A percentile compares a stretch with the other conserved stretches of the same genome.
phyloP scores from a whole-genome alignment of 2,888 invertebrate genomes.

The Pseudoips prasinana region DNA sequence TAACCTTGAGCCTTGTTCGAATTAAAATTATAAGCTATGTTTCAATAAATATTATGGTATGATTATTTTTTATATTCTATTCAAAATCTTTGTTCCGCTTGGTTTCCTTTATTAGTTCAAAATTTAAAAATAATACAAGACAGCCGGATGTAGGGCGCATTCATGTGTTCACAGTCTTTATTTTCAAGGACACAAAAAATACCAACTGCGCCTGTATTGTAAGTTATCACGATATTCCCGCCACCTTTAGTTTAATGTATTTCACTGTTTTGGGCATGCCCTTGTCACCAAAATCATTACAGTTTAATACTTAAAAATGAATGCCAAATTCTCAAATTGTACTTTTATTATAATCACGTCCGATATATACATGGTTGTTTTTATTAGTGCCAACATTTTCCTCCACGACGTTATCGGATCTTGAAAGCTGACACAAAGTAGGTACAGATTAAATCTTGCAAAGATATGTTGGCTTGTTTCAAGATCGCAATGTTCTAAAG shows the following conservation, averaged over 20 bases:
- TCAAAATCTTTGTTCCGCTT: no score
- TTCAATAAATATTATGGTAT: no score
- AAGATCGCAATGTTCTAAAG: slow-evolving; percentile 6
- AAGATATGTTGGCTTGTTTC: slow-evolving; percentile 7
- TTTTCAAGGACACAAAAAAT: slow-evolving; percentile 55
- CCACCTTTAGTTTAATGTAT: no score
- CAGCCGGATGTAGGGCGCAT: slow-evolving; percentile 57
- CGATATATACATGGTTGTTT: background rate
- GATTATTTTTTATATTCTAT: no score
- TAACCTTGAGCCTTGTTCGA: no score
- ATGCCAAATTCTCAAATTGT: background rate
- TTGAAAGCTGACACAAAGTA: slow-evolving; percentile 1
- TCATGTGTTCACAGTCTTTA: slow-evolving; percentile 41
- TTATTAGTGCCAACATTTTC: slow-evolving; percentile 5
- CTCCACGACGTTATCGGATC: slow-evolving; percentile 4
- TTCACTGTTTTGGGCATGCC: no score
- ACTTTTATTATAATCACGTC: background rate
- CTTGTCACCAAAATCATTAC: background rate
- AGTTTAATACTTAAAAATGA: background rate
- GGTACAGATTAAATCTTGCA: slow-evolving; percentile 1
- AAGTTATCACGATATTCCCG: slow-evolving; percentile 17
- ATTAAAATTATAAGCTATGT: no score
- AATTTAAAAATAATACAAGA: slow-evolving; percentile 34
- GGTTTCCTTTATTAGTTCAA: background rate
- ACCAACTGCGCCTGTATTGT: slow-evolving; percentile 55